phyloP scores from a whole-genome alignment of 1,140 invertebrate genomes.

The Bombus picipes region DNA sequence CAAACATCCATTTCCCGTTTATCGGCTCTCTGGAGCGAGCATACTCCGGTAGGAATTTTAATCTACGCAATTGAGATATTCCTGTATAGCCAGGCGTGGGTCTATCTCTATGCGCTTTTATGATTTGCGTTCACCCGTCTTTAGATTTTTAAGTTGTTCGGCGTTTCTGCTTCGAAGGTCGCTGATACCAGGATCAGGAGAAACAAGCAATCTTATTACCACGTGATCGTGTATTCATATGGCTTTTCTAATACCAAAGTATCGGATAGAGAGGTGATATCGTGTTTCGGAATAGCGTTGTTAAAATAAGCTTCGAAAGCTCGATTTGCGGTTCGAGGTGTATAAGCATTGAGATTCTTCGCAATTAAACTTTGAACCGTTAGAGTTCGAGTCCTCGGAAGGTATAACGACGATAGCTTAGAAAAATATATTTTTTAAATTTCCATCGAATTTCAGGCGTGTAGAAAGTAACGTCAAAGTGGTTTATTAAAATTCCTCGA shows the following conservation, averaged over 20 bases:
- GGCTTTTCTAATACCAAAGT: neutral
- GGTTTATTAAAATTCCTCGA: too few relatives aligned
- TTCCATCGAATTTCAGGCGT: too few relatives aligned
- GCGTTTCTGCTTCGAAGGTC: neutral
- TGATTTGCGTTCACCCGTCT: neutral
- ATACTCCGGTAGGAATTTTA: conserved; percentile 14
- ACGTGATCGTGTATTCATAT: too few relatives aligned
- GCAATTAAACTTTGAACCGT: too few relatives aligned
- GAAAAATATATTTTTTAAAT: too few relatives aligned
- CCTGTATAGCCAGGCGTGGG: neutral
- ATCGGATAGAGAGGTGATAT: neutral
- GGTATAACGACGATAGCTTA: too few relatives aligned
- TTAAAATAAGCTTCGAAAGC: too few relatives aligned
- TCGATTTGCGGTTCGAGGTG: too few relatives aligned
- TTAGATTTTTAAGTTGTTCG: neutral
- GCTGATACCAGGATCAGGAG: neutral
- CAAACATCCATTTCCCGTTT: neutral
- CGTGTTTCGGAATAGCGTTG: too few relatives aligned
- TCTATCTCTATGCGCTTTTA: neutral
- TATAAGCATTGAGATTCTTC: too few relatives aligned
- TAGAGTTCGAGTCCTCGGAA: too few relatives aligned
- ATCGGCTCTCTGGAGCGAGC: neutral
- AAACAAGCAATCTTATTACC: neutral
- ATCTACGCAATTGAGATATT: conserved; percentile 43
- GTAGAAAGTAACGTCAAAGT: too few relatives aligned